Evolutionary conservation across 2,113 vertebrate species (phyloP).

Genomic region (Propithecus coquereli): DNA sequence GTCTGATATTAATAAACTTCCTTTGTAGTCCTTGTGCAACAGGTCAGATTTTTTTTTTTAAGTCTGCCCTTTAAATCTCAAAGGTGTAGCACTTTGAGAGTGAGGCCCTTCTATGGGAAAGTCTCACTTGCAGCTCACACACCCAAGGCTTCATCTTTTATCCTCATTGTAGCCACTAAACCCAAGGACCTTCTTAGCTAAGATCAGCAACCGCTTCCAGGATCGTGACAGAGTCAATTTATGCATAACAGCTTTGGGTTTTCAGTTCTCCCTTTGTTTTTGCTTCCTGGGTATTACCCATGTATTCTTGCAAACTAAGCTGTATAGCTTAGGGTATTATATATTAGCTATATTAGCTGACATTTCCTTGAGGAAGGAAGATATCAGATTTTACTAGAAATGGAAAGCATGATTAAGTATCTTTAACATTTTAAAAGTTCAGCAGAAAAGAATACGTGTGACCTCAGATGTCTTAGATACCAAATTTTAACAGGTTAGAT

Average conservation of each 20-base stretch:
- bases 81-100: neutral
- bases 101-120: neutral
- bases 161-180: neutral
- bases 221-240: neutral
- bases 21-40: neutral
- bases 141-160: neutral
- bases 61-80: neutral
- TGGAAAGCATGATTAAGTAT: neutral
- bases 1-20: neutral
- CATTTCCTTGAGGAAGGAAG: constrained; percentile 20
- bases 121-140: neutral
- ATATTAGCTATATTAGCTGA: constrained; percentile 9
- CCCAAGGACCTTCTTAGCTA: neutral
- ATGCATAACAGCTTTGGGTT: neutral
- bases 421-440: neutral
- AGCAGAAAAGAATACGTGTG: neutral
- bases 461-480: neutral
- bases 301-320: neutral
- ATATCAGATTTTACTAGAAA: neutral
- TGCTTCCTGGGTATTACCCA: neutral
- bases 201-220: neutral
- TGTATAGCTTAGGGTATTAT: neutral
- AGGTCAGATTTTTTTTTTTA: neutral
- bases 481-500: constrained; percentile 4
- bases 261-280: constrained; percentile 4